phyloP scores from a whole-genome alignment of 2,888 invertebrate genomes.

The Archips xylosteana region DNA sequence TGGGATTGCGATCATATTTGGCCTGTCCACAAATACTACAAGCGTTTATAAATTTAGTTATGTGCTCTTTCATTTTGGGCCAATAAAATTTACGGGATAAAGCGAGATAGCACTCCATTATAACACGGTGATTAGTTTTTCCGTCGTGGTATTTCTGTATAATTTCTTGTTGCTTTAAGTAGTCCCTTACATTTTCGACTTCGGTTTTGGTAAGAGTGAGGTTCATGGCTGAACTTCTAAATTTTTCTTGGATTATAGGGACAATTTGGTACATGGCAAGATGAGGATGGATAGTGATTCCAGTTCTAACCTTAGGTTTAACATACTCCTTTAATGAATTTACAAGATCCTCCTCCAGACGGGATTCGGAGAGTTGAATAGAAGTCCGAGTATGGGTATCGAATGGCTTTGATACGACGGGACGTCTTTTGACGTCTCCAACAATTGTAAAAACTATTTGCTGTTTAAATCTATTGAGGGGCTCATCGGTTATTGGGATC shows the following conservation, averaged over 20 bases:
- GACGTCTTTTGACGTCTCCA: no score
- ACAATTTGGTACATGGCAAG: neutral
- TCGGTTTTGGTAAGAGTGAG: neutral
- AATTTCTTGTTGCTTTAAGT: neutral
- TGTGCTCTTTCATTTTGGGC: constrained; percentile 5
- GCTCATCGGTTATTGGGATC: no score
- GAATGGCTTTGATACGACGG: no score
- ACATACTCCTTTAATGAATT: neutral
- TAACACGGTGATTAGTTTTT: constrained; percentile 1
- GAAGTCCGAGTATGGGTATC: no score
- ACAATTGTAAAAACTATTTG: no score
- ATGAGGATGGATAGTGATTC: neutral
- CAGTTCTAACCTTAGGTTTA: neutral
- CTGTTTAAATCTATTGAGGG: no score
- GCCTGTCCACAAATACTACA: neutral
- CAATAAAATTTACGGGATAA: neutral
- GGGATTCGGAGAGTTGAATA: neutral
- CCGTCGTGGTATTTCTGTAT: neutral
- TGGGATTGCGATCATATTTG: neutral
- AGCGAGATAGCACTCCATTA: neutral
- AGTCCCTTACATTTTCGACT: neutral
- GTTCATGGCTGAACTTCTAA: neutral
- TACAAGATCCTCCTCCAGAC: neutral
- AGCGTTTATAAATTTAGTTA: constrained; percentile 1
- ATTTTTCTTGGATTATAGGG: neutral